A percentile compares a stretch with the other conserved stretches of the same genome.
Conservation (phyloP, 2,797 vertebrate genomes). For the Merluccius polli region DNA sequence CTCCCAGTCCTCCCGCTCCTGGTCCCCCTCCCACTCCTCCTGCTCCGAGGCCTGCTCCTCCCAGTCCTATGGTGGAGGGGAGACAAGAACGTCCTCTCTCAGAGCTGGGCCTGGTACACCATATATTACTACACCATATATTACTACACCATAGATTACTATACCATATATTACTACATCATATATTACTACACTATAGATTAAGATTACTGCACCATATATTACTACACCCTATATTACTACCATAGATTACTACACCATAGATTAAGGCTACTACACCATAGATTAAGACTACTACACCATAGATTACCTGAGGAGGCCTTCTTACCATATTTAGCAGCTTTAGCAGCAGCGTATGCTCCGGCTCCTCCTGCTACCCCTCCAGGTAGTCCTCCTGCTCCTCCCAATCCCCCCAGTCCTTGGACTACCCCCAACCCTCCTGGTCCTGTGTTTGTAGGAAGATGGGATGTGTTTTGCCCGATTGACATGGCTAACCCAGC, state of each 20-base stretch:
- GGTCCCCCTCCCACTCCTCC: neutral
- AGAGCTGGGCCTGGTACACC: neutral
- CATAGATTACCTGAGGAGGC: neutral
- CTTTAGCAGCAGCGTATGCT: slow-evolving; percentile 18
- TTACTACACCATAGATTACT: too few relatives aligned
- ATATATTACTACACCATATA: too few relatives aligned
- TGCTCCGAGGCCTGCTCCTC: neutral
- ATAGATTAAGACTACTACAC: neutral
- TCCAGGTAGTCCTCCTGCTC: slow-evolving; percentile 14
- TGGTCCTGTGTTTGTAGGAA: neutral
- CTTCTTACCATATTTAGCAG: slow-evolving; percentile 28
- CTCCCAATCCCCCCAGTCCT: slow-evolving; percentile 23
- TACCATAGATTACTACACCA: neutral
- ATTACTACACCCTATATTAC: slow-evolving; percentile 4
- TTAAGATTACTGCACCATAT: too few relatives aligned
- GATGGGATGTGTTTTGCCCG: neutral
- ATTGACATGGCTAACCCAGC: neutral
- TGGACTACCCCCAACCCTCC: slow-evolving; percentile 35
- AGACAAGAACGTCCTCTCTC: neutral
- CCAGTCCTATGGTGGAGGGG: neutral
- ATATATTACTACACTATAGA: too few relatives aligned
- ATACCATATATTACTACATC: too few relatives aligned
- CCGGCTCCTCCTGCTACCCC: slow-evolving; percentile 4
- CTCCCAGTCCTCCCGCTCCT: neutral
- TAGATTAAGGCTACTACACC: neutral